These are phyloP conservation scores for Lindbergichthys nudifrons DNA, from an alignment of 2,797 vertebrate genomes.

Conservation along the genomic window DNA sequence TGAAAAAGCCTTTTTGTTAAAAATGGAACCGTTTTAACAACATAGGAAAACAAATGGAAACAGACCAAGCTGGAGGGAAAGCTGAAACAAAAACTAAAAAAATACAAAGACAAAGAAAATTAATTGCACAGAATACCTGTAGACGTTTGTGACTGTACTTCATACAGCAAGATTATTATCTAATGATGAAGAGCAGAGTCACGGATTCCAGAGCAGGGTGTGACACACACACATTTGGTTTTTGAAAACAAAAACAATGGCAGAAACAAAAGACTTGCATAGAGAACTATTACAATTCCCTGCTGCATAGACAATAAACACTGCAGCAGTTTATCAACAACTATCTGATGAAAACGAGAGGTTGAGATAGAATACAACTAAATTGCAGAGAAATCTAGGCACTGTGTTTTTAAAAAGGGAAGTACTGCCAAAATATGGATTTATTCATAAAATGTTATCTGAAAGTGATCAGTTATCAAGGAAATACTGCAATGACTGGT, in stretches of 20 bases:
- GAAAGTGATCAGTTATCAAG: not conserved
- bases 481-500: not conserved
- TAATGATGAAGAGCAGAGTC: slow-evolving; percentile 16
- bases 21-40: slow-evolving; percentile 65
- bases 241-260: slow-evolving; percentile 20
- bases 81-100: slow-evolving; percentile 44
- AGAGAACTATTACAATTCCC: slow-evolving; percentile 53
- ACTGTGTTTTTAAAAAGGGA: slow-evolving; percentile 42
- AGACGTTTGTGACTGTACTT: slow-evolving; percentile 30
- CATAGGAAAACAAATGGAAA: slow-evolving; percentile 52
- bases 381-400: slow-evolving; percentile 36
- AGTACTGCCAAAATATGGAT: slow-evolving; percentile 25
- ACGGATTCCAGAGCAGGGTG: slow-evolving; percentile 2
- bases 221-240: slow-evolving; percentile 36
- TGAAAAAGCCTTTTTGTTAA: slow-evolving; percentile 66
- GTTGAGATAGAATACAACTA: slow-evolving; percentile 27
- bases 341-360: slow-evolving; percentile 36
- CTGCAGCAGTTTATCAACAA: slow-evolving; percentile 58
- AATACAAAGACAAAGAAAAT: slow-evolving; percentile 32
- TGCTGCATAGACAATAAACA: slow-evolving; percentile 58
- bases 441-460: slow-evolving; percentile 6
- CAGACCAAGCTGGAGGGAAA: slow-evolving; percentile 66
- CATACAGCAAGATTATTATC: slow-evolving; percentile 9
- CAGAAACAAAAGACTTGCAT: slow-evolving; percentile 74
- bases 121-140: slow-evolving; percentile 44